These are phyloP conservation scores for Odontocerum albicorne DNA, from an alignment of 2,888 invertebrate species.

Conservation along the genomic window DNA sequence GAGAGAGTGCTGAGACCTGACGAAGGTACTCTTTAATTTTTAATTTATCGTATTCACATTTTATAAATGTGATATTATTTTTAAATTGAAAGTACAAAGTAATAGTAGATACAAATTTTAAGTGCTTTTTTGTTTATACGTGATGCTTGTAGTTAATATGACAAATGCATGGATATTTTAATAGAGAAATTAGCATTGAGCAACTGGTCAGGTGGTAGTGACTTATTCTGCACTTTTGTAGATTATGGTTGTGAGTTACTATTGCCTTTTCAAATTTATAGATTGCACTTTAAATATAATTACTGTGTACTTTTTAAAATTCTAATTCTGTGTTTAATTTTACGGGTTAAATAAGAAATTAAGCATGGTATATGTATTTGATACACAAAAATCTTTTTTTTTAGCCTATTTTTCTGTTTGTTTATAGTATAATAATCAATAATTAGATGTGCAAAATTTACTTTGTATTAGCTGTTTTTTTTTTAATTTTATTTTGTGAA, in stretches of 20 bases:
- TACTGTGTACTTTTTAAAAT: too few relatives aligned
- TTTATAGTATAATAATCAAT: too few relatives aligned
- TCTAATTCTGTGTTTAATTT: too few relatives aligned
- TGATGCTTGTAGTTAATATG: neutral
- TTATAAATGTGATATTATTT: constrained; percentile 15
- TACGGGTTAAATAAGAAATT: too few relatives aligned
- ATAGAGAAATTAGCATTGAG: neutral
- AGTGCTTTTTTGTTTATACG: neutral
- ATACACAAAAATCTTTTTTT: too few relatives aligned
- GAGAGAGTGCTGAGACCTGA: constrained; percentile 52
- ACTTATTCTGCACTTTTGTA: constrained; percentile 20
- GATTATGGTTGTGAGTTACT: constrained; percentile 17
- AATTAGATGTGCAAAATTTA: too few relatives aligned
- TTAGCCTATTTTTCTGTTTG: too few relatives aligned
- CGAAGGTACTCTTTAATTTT: constrained; percentile 46
- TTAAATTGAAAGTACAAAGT: constrained; percentile 12
- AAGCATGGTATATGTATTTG: too few relatives aligned
- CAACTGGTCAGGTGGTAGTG: constrained; percentile 16
- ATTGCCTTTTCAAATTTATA: neutral
- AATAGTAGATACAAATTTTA: neutral
- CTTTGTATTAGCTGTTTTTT: neutral
- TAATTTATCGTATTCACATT: constrained; percentile 1
- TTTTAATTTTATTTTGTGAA: neutral
- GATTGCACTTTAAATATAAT: neutral
- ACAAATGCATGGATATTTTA: neutral